Evolutionary conservation across 2,888 invertebrate species (phyloP), one percentile per base, ranked within the genome.

Genomic region (Matsumyia berberina): DNA sequence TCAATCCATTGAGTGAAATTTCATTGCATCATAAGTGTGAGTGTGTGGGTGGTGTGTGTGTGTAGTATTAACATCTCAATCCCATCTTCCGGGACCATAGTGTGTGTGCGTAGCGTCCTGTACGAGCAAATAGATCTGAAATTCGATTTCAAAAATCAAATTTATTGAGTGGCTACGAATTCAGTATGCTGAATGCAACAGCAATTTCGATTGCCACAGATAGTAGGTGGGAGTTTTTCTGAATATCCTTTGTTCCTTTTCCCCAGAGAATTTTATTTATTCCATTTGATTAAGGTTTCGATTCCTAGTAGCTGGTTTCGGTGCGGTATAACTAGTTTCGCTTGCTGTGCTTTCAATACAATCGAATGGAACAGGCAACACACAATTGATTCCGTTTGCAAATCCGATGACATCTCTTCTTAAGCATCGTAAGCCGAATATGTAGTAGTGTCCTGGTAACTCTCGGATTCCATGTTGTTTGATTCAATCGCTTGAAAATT

Each of bases 1-100:
- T 77, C 53, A 55, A 69, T 57, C 7, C 44, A 70, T 46, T 70
- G 55, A 62, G 62, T 78, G 53, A 19, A 60, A 55, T 55, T 70
- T 53, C 29, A 46, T 55, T 62, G 55, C 33, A 46, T 39, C 57
- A 7, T 49, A n/a, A 42, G 9, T 17, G 0, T 17, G 8, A 12
- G n/a, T 3, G 2, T 5, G 51, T 51, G 7, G 17, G 7, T 46
- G 17, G 49, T 24, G 8, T 35, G 17, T 37, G 9, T 37, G 19
- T 1, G 29, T 12, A n/a, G 37, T 37, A 17, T 9, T 9, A 35
- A 37, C 19, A 19, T 19, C 19, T 37, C 11, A 37, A 35, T 24
- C 8, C 11, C 29, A 8, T 29, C 19, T 37, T 37, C 29, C 19
- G 7, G 5, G 17, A 6, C 11, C 1, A 12, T 37, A 17, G 15